phyloP scores from a whole-genome alignment of 2,888 invertebrate species.

The Kuschelorhynchus macadamiae region DNA sequence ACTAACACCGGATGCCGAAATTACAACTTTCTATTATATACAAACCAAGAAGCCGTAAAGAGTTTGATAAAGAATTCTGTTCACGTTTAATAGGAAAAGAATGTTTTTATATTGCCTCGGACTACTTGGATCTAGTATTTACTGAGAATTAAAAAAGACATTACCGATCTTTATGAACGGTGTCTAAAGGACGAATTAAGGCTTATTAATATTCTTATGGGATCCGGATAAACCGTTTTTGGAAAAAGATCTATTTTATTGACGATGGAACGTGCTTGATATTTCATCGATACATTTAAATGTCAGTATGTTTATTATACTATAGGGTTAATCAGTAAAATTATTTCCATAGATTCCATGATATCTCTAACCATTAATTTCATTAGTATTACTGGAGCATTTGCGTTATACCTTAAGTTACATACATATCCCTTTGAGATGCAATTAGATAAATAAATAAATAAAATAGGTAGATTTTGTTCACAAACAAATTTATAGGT shows the following conservation, averaged over 20 bases:
- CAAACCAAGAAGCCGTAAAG: constrained; percentile 39
- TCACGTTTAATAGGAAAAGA: constrained; percentile 45
- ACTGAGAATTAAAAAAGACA: constrained; percentile 38
- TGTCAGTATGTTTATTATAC: too few species aligned
- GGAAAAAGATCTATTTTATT: constrained; percentile 2
- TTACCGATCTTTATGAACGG: constrained; percentile 27
- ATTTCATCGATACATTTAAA: not conserved
- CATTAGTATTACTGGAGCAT: too few species aligned
- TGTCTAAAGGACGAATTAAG: constrained; percentile 32
- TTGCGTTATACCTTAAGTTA: too few species aligned
- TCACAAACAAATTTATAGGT: too few species aligned
- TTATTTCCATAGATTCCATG: too few species aligned
- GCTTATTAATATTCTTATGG: constrained; percentile 38
- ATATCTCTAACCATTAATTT: too few species aligned
- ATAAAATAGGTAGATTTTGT: too few species aligned
- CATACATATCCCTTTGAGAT: too few species aligned
- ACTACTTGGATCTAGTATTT: constrained; percentile 36
- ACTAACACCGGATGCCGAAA: constrained; percentile 43
- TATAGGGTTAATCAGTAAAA: too few species aligned
- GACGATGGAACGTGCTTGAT: constrained; percentile 1
- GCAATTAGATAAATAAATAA: too few species aligned
- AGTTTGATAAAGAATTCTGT: constrained; percentile 39
- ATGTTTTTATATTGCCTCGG: constrained; percentile 27
- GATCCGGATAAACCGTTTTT: constrained; percentile 21
- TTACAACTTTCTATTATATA: constrained; percentile 36